These are phyloP conservation scores for Rhineura floridana DNA, from an alignment of 2,113 vertebrate species.

Conservation along the genomic window DNA sequence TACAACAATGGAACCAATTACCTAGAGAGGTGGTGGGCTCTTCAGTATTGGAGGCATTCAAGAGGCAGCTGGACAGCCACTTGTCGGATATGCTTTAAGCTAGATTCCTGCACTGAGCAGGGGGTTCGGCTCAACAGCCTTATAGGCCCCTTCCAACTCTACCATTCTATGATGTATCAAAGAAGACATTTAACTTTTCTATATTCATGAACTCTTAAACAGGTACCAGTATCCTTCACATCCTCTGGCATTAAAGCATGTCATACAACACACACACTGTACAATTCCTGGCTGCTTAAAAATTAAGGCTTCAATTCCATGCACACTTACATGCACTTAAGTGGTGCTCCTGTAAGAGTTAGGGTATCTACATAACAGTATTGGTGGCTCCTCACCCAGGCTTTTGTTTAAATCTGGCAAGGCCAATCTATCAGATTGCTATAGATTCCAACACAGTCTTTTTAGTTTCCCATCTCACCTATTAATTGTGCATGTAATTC, in stretches of 20 bases:
- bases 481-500: not conserved
- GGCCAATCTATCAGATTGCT: not conserved
- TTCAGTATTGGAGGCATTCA: too few relatives aligned
- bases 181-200: not conserved
- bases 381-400: not conserved
- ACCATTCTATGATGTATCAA: not conserved
- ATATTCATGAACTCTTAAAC: not conserved
- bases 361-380: not conserved
- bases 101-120: too few relatives aligned
- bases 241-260: not conserved
- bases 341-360: not conserved
- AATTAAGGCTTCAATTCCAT: not conserved
- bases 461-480: not conserved
- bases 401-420: not conserved
- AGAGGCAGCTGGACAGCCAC: too few relatives aligned
- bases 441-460: not conserved
- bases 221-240: not conserved
- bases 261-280: not conserved
- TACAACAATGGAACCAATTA: too few relatives aligned
- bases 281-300: not conserved
- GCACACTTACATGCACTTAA: not conserved
- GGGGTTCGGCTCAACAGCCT: too few relatives aligned
- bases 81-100: too few relatives aligned
- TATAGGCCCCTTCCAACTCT: too few relatives aligned
- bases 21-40: too few relatives aligned